Base-by-base conservation (phyloP, 2,113 vertebrate genomes). In the Lagenorhynchus albirostris region DNA sequence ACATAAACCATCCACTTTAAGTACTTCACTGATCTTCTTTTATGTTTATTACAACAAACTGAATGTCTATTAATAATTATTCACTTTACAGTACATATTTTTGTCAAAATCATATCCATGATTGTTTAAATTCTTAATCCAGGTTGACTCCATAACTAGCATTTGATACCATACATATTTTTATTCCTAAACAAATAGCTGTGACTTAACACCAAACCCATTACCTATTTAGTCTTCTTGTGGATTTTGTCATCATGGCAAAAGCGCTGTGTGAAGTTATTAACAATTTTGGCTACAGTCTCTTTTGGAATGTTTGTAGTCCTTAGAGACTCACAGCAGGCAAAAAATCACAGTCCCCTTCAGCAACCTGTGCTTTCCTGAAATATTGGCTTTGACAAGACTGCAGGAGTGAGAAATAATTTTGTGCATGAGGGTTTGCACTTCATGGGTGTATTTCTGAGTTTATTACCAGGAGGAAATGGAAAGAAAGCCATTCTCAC, bases 361-460 rank as follows among this genome's bases (percentile, higher is more conserved):
- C 92, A 94, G 94, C 93, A 92, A 85, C 96, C 60, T 82, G 94
- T 77, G 90, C 95, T 94, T 97, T 84, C 62, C 93, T 97, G 97
- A 97, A 98, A 97, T 98, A 98, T 97, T 98, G 96, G 92, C 96
- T 98, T 88, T 97, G 98, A 98, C 97, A 97, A 96, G 97, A 76
- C 96, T 97, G 94, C 96, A 96, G 97, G 97, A 94, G 97, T 98
- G 98, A 98, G 97, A 98, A 98, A 98, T 97, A 96, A 98, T 98
- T 97, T 98, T 88, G 76, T 77, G 80, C 92, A 20, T 95, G 84
- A 97, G 96, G 92, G 89, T 98, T 98, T 97, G 53, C 65, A 96
- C 97, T 96, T 98, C 96, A 77, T 98, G 96, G 83, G 87, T 97
- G 60, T 95, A 89, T 97, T 94, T 96, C 96, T 97, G 97, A 92